These are phyloP conservation scores for Ursus arctos DNA, from an alignment of 2,113 vertebrate genomes.

Conservation along the genomic window DNA sequence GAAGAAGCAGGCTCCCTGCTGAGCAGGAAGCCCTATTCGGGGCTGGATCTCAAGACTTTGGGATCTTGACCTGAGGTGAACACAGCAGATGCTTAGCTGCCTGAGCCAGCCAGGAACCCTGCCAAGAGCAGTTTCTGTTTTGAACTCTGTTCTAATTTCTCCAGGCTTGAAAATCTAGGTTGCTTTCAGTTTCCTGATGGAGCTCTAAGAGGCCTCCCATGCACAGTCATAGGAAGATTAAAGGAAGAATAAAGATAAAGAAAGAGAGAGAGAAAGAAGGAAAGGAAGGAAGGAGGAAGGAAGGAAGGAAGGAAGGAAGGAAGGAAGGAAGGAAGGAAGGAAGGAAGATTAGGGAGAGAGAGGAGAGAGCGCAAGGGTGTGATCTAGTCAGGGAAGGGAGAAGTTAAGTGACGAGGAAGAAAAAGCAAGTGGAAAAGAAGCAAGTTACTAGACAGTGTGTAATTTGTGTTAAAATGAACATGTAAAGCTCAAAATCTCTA, in stretches of 20 bases:
- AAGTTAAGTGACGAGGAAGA: neutral
- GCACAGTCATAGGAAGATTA: neutral
- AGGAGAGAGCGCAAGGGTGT: neutral
- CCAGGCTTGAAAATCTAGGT: neutral
- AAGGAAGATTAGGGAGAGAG: neutral
- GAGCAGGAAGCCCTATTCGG: no score
- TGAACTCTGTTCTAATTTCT: neutral
- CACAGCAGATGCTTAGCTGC: no score
- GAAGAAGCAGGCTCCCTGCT: no score
- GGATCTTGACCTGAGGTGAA: no score
- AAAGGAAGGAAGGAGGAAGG: rapidly evolving
- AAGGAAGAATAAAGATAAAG: neutral
- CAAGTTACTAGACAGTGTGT: neutral
- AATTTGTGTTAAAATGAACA: neutral
- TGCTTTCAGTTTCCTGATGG: neutral
- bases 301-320: neutral
- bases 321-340: no score
- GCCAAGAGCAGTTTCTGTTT: neutral
- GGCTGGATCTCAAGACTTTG: no score
- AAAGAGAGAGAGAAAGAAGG: neutral
- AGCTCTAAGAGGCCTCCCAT: neutral
- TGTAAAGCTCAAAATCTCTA: neutral
- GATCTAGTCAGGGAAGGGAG: neutral
- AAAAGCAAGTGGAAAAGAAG: neutral
- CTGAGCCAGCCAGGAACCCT: no score